phyloP scores from a whole-genome alignment of 2,797 vertebrate species.

The Harpagifer antarcticus region DNA sequence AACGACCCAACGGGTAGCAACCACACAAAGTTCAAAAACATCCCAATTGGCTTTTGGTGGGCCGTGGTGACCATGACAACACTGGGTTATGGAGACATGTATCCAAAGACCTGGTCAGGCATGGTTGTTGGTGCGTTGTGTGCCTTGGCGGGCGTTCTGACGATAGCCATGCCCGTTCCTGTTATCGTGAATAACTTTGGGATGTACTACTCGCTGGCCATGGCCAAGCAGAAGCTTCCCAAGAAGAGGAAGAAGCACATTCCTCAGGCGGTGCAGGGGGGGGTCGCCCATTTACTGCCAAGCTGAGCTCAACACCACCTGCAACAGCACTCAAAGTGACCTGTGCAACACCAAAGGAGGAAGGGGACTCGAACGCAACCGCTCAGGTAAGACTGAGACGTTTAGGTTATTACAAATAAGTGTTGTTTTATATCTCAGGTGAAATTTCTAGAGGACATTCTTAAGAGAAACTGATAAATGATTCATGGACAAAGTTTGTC shows the following conservation, averaged over 20 bases:
- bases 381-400: slow-evolving; percentile 89
- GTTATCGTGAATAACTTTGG: slow-evolving; percentile 99
- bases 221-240: slow-evolving; percentile 99
- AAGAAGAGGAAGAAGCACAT: slow-evolving; percentile 98
- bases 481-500: too few relatives aligned
- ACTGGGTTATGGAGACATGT: slow-evolving; percentile 98
- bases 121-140: slow-evolving; percentile 98
- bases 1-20: slow-evolving; percentile 93
- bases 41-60: slow-evolving; percentile 99
- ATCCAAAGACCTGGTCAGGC: slow-evolving; percentile 97
- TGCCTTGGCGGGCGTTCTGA: slow-evolving; percentile 95
- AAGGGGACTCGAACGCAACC: slow-evolving; percentile 90
- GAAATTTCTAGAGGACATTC: too few relatives aligned
- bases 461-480: too few relatives aligned
- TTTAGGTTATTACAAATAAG: too few relatives aligned
- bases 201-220: slow-evolving; percentile 99
- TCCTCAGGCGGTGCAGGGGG: slow-evolving; percentile 90
- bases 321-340: slow-evolving; percentile 94
- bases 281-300: slow-evolving; percentile 94
- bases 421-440: too few relatives aligned
- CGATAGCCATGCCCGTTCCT: slow-evolving; percentile 99
- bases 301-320: slow-evolving; percentile 93
- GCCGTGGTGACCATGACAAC: slow-evolving; percentile 99
- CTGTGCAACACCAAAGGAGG: slow-evolving; percentile 90
- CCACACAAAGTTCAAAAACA: slow-evolving; percentile 98